phyloP scores from a whole-genome alignment of 2,113 vertebrate genomes.

The Dasyornis broadbenti region DNA sequence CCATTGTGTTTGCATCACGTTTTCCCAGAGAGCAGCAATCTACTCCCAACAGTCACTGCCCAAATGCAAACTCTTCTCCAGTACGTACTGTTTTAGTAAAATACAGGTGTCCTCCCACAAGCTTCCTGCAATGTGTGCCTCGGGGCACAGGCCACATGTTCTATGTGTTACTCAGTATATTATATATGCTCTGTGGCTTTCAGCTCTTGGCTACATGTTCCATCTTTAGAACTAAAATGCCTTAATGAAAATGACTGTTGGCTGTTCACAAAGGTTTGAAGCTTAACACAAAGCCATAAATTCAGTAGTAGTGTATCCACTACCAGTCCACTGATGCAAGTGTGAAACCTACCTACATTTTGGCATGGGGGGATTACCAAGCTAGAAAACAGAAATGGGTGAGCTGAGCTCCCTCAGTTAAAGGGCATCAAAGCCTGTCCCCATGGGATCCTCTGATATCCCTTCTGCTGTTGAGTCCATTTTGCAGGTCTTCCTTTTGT shows the following conservation, averaged over 20 bases:
- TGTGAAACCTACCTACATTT: not conserved
- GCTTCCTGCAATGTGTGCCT: not conserved
- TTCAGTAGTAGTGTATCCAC: not conserved
- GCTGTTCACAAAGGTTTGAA: not conserved
- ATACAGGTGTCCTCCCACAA: not conserved
- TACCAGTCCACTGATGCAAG: not conserved
- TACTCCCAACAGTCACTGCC: not conserved
- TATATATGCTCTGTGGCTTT: not conserved
- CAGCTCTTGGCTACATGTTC: not conserved
- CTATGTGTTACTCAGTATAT: not conserved
- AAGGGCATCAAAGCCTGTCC: not conserved
- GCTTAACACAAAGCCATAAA: not conserved
- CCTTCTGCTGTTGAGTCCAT: not conserved
- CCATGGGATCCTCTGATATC: not conserved
- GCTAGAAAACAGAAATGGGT: not conserved
- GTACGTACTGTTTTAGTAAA: rapidly evolving
- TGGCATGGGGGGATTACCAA: not conserved
- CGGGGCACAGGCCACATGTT: not conserved
- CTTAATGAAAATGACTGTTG: not conserved
- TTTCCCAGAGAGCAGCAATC: not conserved
- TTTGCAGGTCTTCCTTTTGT: not conserved
- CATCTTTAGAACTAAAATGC: not conserved
- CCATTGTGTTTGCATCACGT: not conserved
- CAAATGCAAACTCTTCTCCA: not conserved
- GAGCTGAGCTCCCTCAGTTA: not conserved